These are phyloP conservation scores for Drosophila kanekoi DNA, from an alignment of 2,888 invertebrate genomes.

Conservation along the genomic window DNA sequence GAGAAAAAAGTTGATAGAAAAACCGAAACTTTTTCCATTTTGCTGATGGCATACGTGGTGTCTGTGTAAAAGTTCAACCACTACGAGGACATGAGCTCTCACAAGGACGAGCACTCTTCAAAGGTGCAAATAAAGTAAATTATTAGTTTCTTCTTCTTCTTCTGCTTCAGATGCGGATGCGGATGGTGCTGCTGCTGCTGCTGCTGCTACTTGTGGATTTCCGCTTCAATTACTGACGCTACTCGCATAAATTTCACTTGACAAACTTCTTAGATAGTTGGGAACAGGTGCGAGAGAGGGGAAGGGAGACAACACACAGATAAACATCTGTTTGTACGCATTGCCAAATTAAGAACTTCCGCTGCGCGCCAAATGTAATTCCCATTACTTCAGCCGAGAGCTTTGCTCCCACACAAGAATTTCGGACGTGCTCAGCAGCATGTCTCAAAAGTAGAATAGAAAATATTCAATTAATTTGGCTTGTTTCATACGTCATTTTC, in stretches of 20 bases:
- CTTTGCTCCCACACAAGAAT: neutral
- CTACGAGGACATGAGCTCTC: constrained; percentile 31
- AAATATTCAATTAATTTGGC: constrained; percentile 20
- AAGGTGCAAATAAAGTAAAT: constrained; percentile 80
- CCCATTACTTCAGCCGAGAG: constrained; percentile 19
- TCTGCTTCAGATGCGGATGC: constrained; percentile 25
- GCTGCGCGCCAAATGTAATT: constrained; percentile 35
- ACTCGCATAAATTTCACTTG: constrained; percentile 79
- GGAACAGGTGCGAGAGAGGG: neutral
- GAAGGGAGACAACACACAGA: constrained; percentile 2
- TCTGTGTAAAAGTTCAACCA: constrained; percentile 74
- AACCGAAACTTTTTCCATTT: constrained; percentile 74
- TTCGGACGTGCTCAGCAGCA: neutral
- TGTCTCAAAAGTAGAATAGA: neutral
- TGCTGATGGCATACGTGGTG: constrained; percentile 69
- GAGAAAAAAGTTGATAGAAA: constrained; percentile 15
- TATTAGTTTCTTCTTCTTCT: constrained; percentile 67
- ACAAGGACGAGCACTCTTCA: constrained; percentile 61
- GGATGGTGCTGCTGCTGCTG: constrained; percentile 11
- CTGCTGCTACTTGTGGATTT: constrained; percentile 72
- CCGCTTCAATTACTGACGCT: constrained; percentile 73
- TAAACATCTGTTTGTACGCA: constrained; percentile 37
- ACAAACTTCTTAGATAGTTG: constrained; percentile 73
- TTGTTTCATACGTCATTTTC: neutral
- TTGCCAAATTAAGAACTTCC: constrained; percentile 72